Evolutionary conservation across 2,888 invertebrate genomes (phyloP).

Genomic region (Rambutsinella grinnellia): DNA sequence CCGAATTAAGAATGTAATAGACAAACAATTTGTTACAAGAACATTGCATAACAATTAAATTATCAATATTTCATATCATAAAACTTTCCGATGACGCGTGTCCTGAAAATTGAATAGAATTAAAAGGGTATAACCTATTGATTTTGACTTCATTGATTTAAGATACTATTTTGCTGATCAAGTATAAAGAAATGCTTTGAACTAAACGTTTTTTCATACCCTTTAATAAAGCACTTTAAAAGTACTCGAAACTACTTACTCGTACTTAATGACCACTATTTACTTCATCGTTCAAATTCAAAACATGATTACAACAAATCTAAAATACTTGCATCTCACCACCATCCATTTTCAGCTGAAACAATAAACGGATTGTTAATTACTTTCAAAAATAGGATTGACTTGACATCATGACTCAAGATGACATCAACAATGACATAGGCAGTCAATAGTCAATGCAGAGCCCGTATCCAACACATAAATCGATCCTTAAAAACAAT

Average conservation of each 20-base stretch:
- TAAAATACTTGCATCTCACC: too few species aligned
- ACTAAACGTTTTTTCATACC: too few species aligned
- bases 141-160: neutral
- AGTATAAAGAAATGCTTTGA: neutral
- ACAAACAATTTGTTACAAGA: too few species aligned
- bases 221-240: too few species aligned
- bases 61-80: neutral
- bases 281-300: neutral
- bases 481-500: neutral
- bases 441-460: neutral
- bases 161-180: neutral
- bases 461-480: neutral
- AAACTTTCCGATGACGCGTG: neutral
- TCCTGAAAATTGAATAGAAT: too few species aligned
- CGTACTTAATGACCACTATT: too few species aligned
- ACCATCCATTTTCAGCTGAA: too few species aligned
- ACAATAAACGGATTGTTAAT: constrained; percentile 45
- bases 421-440: neutral
- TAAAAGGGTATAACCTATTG: too few species aligned
- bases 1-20: too few species aligned
- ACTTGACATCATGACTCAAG: constrained; percentile 29
- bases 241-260: too few species aligned
- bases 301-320: too few species aligned
- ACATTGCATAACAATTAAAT: neutral
- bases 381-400: constrained; percentile 37